phyloP scores from a whole-genome alignment of 1,140 invertebrate species.

The Choristoneura fumiferana region DNA sequence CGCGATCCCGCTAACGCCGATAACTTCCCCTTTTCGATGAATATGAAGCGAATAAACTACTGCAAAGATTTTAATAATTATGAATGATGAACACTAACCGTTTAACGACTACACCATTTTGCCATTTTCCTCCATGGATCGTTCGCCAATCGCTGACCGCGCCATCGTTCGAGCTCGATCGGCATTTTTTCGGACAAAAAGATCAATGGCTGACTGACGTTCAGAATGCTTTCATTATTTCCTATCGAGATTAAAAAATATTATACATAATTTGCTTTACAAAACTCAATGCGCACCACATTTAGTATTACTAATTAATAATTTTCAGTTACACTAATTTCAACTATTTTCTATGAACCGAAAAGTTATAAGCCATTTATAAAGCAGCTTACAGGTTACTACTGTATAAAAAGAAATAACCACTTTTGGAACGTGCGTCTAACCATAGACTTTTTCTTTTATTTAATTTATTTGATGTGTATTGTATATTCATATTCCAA shows the following conservation, averaged over 20 bases:
- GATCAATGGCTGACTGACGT: conserved; percentile 21
- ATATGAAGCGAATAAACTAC: not conserved
- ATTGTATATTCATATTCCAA: too few relatives aligned
- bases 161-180: conserved; percentile 40
- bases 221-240: not conserved
- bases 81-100: conserved; percentile 54
- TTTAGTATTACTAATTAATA: not conserved
- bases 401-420: not conserved
- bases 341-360: too few relatives aligned
- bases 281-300: not conserved
- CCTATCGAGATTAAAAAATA: not conserved
- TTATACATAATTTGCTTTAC: not conserved
- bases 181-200: conserved; percentile 20
- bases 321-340: too few relatives aligned
- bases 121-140: conserved; percentile 63
- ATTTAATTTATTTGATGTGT: too few relatives aligned
- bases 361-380: too few relatives aligned
- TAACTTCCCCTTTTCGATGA: not conserved
- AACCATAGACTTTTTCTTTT: conserved; percentile 3
- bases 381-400: too few relatives aligned
- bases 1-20: conserved; percentile 27
- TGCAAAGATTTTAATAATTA: conserved; percentile 6
- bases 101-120: conserved; percentile 65
- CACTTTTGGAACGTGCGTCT: not conserved
- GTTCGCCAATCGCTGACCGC: conserved; percentile 56